Conservation (phyloP, 2,888 invertebrate species). For the Melieria picta region DNA sequence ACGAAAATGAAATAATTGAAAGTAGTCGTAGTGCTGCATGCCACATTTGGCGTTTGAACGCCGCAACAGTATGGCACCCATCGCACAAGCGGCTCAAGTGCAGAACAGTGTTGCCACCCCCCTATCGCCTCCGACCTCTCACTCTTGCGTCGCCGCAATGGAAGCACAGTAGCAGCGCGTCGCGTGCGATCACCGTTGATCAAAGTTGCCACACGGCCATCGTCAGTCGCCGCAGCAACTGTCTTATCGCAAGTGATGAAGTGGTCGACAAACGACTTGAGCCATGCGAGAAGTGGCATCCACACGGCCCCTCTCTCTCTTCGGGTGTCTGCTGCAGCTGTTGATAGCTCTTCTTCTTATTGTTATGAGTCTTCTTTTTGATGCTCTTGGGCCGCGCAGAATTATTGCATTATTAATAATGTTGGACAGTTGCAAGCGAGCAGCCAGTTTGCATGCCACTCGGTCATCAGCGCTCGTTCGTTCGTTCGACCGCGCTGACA, state of each 20-base stretch:
- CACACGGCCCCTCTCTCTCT: background rate
- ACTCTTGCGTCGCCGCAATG: background rate
- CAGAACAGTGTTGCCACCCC: too few relatives aligned
- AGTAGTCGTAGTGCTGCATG: slow-evolving; percentile 7
- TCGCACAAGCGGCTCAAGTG: too few relatives aligned
- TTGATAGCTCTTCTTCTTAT: background rate
- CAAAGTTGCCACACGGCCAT: background rate
- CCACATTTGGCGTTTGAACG: slow-evolving; percentile 15
- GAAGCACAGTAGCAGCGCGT: slow-evolving; percentile 11
- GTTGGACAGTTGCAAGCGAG: slow-evolving; percentile 24
- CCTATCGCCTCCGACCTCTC: too few relatives aligned
- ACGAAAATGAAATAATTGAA: slow-evolving; percentile 28
- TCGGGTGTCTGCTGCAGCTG: too few relatives aligned
- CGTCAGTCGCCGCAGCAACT: background rate
- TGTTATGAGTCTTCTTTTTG: too few relatives aligned
- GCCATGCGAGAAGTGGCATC: slow-evolving; percentile 11
- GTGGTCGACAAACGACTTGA: slow-evolving; percentile 12
- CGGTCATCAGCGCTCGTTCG: slow-evolving; percentile 6
- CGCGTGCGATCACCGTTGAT: background rate
- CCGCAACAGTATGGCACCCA: slow-evolving; percentile 12
- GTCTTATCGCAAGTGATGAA: slow-evolving; percentile 6
- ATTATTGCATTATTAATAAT: slow-evolving; percentile 36
- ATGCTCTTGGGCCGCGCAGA: slow-evolving; percentile 8
- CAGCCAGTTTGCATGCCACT: slow-evolving; percentile 27
- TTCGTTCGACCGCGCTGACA: slow-evolving; percentile 13